Base-by-base conservation (phyloP, 2,888 invertebrate genomes). In the Panopea generosa region DNA sequence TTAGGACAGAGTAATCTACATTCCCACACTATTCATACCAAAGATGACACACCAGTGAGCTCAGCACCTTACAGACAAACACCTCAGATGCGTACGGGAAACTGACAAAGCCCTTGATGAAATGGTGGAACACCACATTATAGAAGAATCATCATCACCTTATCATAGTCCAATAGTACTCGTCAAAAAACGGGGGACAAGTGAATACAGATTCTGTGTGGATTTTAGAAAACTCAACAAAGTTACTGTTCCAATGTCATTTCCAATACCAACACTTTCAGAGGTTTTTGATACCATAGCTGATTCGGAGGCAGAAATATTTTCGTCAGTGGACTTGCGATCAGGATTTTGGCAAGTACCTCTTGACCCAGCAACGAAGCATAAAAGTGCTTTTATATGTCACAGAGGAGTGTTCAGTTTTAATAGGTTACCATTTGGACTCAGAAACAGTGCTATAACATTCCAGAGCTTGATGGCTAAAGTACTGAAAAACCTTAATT, bases 401-500 rank as follows among this genome's bases (percentile, higher is more conserved):
- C 59, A 72, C n/a, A 52, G 71, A 38, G 76, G 74, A 14, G 29
- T 69, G 7, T 82, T 68, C 56, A 57, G 70, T 27, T 82, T 67
- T 38, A 71, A 77, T 24, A 22, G 72, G 14, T 26, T 82, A 11
- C 63, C 71, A 14, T 83, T 82, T 52, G 77, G 82, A 4, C 60
- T 79, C 3, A 52, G 22, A 2, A 84, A 80, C 68, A 65, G 73
- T 2, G 76, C 79, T n/a, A 60, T 52, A 45, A 27, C 62, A n/a
- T 82, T 72, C 59, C 75, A 79, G 67, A 52, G 43, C 27, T 49
- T 73, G 1, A 83, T 83, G 74, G 62, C 68, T 2, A 67, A 71
- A 33, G 63, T 80, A 1, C 57, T 82, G 70, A 47, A 29, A n/a
- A n/a, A 55, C 18, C 47, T 74, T 0, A 72, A 78, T 22, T 84